Conservation (phyloP, 2,797 vertebrate genomes). For the Xenopus petersii region DNA sequence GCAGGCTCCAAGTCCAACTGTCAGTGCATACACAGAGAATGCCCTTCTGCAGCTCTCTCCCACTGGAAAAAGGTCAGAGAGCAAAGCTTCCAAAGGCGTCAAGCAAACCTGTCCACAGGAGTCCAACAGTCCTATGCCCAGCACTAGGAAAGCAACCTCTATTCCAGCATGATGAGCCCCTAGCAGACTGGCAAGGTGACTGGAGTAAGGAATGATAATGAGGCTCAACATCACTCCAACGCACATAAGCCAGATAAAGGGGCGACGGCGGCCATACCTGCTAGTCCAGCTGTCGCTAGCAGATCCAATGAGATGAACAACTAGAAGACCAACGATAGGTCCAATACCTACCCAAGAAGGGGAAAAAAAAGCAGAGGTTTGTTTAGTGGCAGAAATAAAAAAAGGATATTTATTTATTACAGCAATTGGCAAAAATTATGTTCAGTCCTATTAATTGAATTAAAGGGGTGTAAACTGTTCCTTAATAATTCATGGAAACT, state of each 20-base stretch:
- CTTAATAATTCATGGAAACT: too few species aligned
- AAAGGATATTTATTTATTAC: too few species aligned
- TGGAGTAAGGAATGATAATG: constrained; percentile 71
- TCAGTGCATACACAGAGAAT: constrained; percentile 79
- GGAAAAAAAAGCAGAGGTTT: not conserved
- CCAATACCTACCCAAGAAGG: constrained; percentile 64
- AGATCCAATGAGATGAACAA: constrained; percentile 73
- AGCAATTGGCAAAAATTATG: too few species aligned
- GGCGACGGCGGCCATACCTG: constrained; percentile 76
- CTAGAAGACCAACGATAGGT: constrained; percentile 75
- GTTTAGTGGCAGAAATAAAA: too few species aligned
- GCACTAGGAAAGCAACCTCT: constrained; percentile 73
- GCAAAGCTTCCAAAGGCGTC: constrained; percentile 78
- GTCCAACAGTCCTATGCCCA: constrained; percentile 74
- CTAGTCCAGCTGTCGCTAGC: constrained; percentile 78
- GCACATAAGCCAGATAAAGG: constrained; percentile 81
- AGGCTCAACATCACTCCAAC: constrained; percentile 77
- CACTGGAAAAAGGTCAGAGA: constrained; percentile 79
- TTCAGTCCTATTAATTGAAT: too few species aligned
- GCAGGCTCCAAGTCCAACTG: constrained; percentile 82
- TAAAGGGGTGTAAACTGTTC: too few species aligned
- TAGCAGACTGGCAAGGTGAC: constrained; percentile 61
- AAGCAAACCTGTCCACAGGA: constrained; percentile 84
- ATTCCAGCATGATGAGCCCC: constrained; percentile 56
- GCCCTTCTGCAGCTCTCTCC: constrained; percentile 74